Conservation (phyloP, 2,888 invertebrate species). For the Oeneis ivallda region DNA sequence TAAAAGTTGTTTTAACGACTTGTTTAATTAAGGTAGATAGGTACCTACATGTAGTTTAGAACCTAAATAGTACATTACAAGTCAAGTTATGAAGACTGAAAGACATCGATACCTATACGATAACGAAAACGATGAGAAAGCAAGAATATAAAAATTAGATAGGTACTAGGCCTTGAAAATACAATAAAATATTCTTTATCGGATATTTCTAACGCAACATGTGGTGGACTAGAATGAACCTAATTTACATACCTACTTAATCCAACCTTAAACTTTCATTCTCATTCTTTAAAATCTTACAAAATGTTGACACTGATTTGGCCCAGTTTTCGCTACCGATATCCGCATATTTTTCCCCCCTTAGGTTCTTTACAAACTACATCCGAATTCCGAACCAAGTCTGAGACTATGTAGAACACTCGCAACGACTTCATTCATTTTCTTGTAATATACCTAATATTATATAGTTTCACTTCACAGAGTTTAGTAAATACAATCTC, state of each 20-base stretch:
- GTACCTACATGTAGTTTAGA: background rate
- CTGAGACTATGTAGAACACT: too few relatives aligned
- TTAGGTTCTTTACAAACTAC: too few relatives aligned
- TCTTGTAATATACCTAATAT: too few relatives aligned
- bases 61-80: background rate
- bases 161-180: background rate
- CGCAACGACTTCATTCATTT: too few relatives aligned
- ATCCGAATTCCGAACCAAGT: too few relatives aligned
- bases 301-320: background rate
- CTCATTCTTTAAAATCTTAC: background rate
- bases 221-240: background rate
- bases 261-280: constrained; percentile 4
- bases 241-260: constrained; percentile 1
- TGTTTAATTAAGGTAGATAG: background rate
- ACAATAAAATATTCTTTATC: background rate
- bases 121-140: background rate
- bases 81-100: background rate
- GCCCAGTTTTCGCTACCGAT: background rate
- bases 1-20: too few relatives aligned
- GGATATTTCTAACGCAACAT: background rate
- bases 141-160: background rate
- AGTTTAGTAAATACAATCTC: background rate
- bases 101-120: background rate
- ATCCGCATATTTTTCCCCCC: too few relatives aligned
- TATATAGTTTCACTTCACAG: too few relatives aligned